These are phyloP conservation scores for Coracopsis vasa DNA, from an alignment of 2,113 vertebrate genomes.

Conservation along the genomic window DNA sequence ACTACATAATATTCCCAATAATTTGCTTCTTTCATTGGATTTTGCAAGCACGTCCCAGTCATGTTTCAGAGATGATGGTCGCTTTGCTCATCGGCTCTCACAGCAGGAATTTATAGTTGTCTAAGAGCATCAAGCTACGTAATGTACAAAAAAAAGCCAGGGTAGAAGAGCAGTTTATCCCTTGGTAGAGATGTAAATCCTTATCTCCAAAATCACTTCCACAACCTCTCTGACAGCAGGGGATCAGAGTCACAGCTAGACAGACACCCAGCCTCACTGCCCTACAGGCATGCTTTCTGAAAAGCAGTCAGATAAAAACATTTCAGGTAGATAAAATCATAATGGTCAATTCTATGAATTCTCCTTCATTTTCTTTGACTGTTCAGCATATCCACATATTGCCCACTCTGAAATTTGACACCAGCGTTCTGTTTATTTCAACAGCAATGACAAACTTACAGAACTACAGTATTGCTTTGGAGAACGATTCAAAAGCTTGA, in stretches of 20 bases:
- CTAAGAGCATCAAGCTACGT: neutral
- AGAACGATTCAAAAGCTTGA: neutral
- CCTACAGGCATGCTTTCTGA: neutral
- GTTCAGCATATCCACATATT: neutral
- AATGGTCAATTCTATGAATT: neutral
- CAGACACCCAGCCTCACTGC: neutral
- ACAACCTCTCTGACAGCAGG: neutral
- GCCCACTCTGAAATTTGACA: neutral
- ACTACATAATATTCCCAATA: neutral
- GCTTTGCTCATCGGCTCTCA: neutral
- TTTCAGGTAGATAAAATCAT: neutral
- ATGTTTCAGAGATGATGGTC: neutral
- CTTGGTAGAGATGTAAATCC: neutral
- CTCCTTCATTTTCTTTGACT: neutral
- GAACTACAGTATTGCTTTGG: neutral
- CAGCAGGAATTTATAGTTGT: neutral
- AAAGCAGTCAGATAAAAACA: neutral
- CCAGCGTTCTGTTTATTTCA: neutral
- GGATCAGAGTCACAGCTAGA: neutral
- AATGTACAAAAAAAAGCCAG: neutral
- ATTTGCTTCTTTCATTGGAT: neutral
- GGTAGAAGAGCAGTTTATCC: neutral
- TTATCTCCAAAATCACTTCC: neutral
- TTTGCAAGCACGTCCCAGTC: neutral
- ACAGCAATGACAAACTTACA: neutral